phyloP scores from a whole-genome alignment of 2,888 invertebrate genomes.

The Octodonta nipae region DNA sequence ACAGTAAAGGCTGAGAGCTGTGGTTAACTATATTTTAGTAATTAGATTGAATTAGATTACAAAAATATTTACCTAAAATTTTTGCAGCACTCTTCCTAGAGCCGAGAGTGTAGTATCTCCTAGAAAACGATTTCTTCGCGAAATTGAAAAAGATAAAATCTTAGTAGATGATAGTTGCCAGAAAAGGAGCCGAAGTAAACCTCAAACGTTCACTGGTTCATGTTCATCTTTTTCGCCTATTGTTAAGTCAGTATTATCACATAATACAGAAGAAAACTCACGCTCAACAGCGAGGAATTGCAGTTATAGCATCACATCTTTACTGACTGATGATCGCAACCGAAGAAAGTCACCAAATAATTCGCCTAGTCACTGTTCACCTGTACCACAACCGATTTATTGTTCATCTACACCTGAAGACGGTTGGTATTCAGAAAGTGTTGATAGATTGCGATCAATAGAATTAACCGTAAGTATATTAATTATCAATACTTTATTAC shows the following conservation, averaged over 20 bases:
- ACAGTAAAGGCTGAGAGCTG: too few species aligned
- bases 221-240: not conserved
- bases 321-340: constrained; percentile 59
- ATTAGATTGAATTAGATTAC: too few species aligned
- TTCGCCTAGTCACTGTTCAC: constrained; percentile 30
- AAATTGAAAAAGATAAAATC: constrained; percentile 46
- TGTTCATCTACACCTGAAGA: constrained; percentile 35
- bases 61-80: not conserved
- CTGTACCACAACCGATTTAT: constrained; percentile 35
- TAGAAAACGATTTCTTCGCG: constrained; percentile 64
- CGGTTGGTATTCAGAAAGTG: constrained; percentile 33
- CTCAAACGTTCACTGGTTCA: constrained; percentile 6
- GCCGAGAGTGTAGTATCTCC: constrained; percentile 56
- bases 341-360: constrained; percentile 29
- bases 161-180: constrained; percentile 24
- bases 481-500: too few species aligned
- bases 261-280: constrained; percentile 19
- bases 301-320: constrained; percentile 75
- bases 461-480: constrained; percentile 32
- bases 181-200: constrained; percentile 28
- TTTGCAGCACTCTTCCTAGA: constrained; percentile 25
- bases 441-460: constrained; percentile 32
- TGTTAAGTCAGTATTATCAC: constrained; percentile 14
- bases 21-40: too few species aligned
- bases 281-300: constrained; percentile 35